Evolutionary conservation across 2,113 vertebrate species (phyloP), one percentile per base, ranked within the genome.

Genomic region (Catharus bicknelli): DNA sequence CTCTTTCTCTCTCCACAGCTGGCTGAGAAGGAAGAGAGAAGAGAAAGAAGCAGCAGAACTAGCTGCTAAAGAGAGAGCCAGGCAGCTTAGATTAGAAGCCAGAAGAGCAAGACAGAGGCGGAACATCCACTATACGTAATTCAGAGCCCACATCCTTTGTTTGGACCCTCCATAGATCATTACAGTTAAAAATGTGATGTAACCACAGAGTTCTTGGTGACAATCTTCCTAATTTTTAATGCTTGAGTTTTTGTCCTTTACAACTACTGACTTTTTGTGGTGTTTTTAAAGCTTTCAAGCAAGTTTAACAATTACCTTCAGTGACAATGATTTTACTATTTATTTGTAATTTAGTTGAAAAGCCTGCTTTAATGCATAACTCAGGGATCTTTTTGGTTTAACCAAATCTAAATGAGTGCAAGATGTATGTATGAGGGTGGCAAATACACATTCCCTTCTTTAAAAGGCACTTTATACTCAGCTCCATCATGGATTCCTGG

Each of bases 11-110:
- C 51, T 96, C 64, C 72, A 77, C 96, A 99, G 99, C 75, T 99
- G 99, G 99, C 96, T 99, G 67, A 98, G 95, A 95, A 97, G 95
- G 78, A 99, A 99, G 96, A 98, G 97, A 75, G 96, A 94, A 19
- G 99, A 99, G 90, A 99, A 99, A 97, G 94, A 96, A n/a, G 97
- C 94, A 2, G 98, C 99, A 95, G 98, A 99, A 90, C 97, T 98
- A 62, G 98, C 96, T 32, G 97, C 97, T 80, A 98, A 98, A 89
- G 99, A 99, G 89, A 97, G 97, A 86, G 96, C 96, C 10, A 98
- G 98, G 83, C 98, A 98, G 97, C 70, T 99, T 83, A 94, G 98
- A 61, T 68, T 98, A 36, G 99, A 99, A 96, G 99, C 98, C 55
- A 98, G 98, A 53, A 98, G 97, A 32, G 97, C 98, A 1, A 98